Conservation (phyloP, 1,140 invertebrate species). For the Bombus fervidus region DNA sequence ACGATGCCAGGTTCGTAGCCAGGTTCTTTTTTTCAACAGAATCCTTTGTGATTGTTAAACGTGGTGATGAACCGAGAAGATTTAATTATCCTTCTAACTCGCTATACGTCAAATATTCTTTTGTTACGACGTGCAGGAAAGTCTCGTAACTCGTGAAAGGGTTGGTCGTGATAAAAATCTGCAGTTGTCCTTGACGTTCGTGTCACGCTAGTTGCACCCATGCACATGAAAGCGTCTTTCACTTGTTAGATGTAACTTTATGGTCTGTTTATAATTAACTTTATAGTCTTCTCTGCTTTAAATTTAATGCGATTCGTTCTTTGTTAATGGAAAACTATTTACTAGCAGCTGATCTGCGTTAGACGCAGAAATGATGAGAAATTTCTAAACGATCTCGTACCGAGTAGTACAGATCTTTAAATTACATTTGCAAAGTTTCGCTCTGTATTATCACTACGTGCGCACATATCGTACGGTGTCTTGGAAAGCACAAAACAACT, state of each 20-base stretch:
- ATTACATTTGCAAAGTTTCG: no score
- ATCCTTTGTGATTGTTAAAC: conserved; percentile 10
- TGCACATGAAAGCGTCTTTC: background rate
- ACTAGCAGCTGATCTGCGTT: background rate
- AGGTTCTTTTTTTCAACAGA: background rate
- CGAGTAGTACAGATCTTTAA: no score
- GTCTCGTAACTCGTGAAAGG: background rate
- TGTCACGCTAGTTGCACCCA: background rate
- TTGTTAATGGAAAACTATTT: background rate
- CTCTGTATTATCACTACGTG: no score
- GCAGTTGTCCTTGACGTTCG: conserved; percentile 9
- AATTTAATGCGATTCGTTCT: background rate
- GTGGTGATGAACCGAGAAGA: background rate
- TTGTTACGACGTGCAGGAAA: no score
- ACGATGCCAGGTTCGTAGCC: conserved; percentile 8
- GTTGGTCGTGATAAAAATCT: background rate
- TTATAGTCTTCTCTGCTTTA: background rate
- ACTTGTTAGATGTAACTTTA: no score
- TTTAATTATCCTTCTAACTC: conserved; percentile 22
- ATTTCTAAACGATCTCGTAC: no score
- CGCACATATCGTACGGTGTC: no score
- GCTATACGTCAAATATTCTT: background rate
- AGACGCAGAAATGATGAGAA: no score
- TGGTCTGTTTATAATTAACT: no score
- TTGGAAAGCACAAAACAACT: background rate